phyloP scores from a whole-genome alignment of 2,888 invertebrate species.

The Pollenia griseotomentosa region DNA sequence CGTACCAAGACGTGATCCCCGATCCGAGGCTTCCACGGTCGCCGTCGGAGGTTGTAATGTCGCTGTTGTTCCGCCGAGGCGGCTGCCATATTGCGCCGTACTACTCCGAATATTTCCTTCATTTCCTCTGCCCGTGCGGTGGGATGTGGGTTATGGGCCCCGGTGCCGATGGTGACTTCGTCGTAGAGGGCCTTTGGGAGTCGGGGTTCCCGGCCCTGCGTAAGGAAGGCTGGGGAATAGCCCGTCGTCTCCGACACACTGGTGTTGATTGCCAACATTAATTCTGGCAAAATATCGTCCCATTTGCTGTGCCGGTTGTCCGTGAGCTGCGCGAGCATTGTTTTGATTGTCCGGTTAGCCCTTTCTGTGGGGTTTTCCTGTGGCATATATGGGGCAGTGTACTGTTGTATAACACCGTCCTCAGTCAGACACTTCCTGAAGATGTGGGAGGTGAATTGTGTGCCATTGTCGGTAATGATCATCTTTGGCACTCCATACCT shows the following conservation, averaged over 20 bases:
- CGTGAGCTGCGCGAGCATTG: slow-evolving; percentile 30
- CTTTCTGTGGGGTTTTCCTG: slow-evolving; percentile 41
- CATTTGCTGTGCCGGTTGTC: background rate
- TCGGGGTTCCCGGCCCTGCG: slow-evolving; percentile 41
- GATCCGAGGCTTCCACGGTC: slow-evolving; percentile 10
- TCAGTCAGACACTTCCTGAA: background rate
- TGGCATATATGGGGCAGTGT: slow-evolving; percentile 34
- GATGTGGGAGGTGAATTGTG: slow-evolving; percentile 38
- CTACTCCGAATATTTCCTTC: slow-evolving; percentile 24
- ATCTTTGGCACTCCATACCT: slow-evolving; percentile 30
- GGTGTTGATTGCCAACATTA: background rate
- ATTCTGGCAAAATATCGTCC: background rate
- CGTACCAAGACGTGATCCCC: background rate
- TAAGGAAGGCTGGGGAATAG: slow-evolving; percentile 32
- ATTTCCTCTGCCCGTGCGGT: slow-evolving; percentile 1
- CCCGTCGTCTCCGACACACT: slow-evolving; percentile 27
- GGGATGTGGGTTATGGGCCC: background rate
- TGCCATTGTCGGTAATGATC: slow-evolving; percentile 46
- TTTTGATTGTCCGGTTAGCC: slow-evolving; percentile 32
- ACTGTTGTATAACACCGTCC: background rate
- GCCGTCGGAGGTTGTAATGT: slow-evolving; percentile 16
- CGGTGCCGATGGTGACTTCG: slow-evolving; percentile 24
- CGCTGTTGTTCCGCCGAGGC: background rate
- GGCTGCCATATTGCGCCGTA: background rate
- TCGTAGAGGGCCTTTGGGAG: slow-evolving; percentile 31